Percentiles rank a stretch among this genome's conserved stretches.
Conservation (phyloP, 2,797 vertebrate genomes). For the Sebastes matsubarae region DNA sequence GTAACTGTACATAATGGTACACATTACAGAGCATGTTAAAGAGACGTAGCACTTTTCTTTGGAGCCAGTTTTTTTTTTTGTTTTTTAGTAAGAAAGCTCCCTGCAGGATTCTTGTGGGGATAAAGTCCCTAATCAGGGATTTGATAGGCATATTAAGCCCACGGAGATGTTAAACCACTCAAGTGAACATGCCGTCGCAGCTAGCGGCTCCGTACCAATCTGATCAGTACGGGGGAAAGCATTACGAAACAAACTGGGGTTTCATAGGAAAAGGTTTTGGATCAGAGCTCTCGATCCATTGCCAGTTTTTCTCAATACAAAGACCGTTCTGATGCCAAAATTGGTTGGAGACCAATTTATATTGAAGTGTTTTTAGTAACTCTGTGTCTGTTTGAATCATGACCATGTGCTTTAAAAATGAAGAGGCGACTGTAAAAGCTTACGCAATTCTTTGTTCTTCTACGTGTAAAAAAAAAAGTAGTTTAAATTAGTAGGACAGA, state of each 20-base stretch:
- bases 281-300: conserved; percentile 30
- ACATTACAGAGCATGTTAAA: conserved; percentile 46
- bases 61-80: conserved; percentile 40
- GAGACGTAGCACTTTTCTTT: conserved; percentile 66
- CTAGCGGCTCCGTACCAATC: conserved; percentile 43
- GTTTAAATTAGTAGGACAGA: conserved; percentile 81
- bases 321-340: conserved; percentile 70
- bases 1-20: conserved; percentile 43
- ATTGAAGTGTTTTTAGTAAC: conserved; percentile 65
- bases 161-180: conserved; percentile 73
- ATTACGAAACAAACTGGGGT: conserved; percentile 40
- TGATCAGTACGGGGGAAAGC: conserved; percentile 30
- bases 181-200: conserved; percentile 61
- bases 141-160: conserved; percentile 63
- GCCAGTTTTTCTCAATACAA: conserved; percentile 63
- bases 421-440: conserved; percentile 76
- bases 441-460: conserved; percentile 73
- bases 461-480: conserved; percentile 77
- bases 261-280: conserved; percentile 30
- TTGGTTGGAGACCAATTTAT: conserved; percentile 61
- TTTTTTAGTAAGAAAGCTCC: conserved; percentile 38
- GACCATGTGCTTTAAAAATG: conserved; percentile 76
- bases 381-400: conserved; percentile 68
- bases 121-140: conserved; percentile 73
- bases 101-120: conserved; percentile 65